These are phyloP conservation scores for Paraplagusia blochii DNA, from an alignment of 2,113 vertebrate species.

Conservation along the genomic window DNA sequence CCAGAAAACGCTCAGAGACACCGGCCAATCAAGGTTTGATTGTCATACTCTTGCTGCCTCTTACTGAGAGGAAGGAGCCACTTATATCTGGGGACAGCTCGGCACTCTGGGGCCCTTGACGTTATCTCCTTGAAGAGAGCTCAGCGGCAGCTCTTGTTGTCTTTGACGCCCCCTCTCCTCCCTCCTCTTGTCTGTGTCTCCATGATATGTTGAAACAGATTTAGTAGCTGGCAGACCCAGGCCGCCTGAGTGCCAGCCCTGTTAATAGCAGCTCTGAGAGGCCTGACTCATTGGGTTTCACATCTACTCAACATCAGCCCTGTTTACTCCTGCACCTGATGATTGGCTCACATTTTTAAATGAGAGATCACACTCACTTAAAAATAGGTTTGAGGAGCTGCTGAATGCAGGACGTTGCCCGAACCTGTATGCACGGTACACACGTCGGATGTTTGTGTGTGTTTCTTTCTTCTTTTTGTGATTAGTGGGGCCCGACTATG, in stretches of 20 bases:
- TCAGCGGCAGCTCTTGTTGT: conserved; percentile 25
- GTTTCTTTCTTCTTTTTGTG: conserved; percentile 35
- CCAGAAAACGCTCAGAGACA: conserved; percentile 1
- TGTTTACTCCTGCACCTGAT: conserved; percentile 41
- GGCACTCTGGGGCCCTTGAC: conserved; percentile 51
- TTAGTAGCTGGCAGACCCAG: conserved; percentile 49
- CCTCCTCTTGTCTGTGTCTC: conserved; percentile 6
- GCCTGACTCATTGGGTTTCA: conserved; percentile 61
- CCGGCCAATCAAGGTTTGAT: conserved; percentile 1
- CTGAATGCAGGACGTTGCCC: conserved; percentile 42
- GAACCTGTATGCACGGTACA: conserved; percentile 38
- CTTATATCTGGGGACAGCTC: conserved; percentile 36
- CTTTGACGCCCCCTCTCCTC: conserved; percentile 20
- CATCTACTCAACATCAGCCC: conserved; percentile 42
- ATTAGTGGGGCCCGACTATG: conserved; percentile 56
- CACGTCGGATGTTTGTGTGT: conserved; percentile 11
- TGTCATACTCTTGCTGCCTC: conserved; percentile 11
- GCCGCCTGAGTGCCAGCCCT: conserved; percentile 41
- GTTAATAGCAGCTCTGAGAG: conserved; percentile 65
- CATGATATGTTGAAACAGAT: conserved; percentile 53
- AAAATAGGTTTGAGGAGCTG: conserved; percentile 24
- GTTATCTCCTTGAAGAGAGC: conserved; percentile 42
- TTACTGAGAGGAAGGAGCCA: conserved; percentile 43
- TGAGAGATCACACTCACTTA: conserved; percentile 12
- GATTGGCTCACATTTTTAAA: conserved; percentile 24